Conservation (phyloP, 2,888 invertebrate species). For the Strigamia maritima region DNA sequence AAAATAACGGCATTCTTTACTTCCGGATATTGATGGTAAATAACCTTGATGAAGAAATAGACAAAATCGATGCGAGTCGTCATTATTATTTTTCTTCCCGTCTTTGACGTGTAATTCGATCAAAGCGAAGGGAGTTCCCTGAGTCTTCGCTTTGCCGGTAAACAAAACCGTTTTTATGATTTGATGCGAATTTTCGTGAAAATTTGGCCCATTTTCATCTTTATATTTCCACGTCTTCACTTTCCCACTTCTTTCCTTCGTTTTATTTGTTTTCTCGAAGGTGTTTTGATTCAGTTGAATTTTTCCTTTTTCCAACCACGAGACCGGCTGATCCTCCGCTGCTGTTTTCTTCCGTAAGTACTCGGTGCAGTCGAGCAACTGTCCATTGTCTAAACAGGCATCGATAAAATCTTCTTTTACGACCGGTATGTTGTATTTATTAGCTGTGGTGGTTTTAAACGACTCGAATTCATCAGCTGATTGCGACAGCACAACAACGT, state of each 20-base stretch:
- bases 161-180: not conserved
- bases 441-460: not conserved
- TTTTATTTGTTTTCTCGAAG: not conserved
- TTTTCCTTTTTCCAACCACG: not conserved
- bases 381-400: not conserved
- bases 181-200: not conserved
- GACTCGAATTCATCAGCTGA: not conserved
- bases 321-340: not conserved
- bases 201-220: not conserved
- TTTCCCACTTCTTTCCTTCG: not conserved
- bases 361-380: not conserved
- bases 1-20: not conserved
- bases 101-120: conserved; percentile 19
- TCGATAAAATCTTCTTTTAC: conserved; percentile 2
- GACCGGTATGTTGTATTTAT: conserved; percentile 15
- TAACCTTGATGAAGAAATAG: conserved; percentile 13
- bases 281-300: not conserved
- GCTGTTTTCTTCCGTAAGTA: not conserved
- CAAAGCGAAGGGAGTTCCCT: not conserved
- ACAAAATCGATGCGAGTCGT: not conserved
- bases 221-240: conserved; percentile 27
- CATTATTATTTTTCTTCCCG: not conserved
- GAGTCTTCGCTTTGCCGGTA: not conserved
- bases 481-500: not conserved
- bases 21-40: not conserved